A percentile compares a stretch with the other conserved stretches of the same genome.
phyloP scores from a whole-genome alignment of 2,797 vertebrate species.

The Psittacula echo region DNA sequence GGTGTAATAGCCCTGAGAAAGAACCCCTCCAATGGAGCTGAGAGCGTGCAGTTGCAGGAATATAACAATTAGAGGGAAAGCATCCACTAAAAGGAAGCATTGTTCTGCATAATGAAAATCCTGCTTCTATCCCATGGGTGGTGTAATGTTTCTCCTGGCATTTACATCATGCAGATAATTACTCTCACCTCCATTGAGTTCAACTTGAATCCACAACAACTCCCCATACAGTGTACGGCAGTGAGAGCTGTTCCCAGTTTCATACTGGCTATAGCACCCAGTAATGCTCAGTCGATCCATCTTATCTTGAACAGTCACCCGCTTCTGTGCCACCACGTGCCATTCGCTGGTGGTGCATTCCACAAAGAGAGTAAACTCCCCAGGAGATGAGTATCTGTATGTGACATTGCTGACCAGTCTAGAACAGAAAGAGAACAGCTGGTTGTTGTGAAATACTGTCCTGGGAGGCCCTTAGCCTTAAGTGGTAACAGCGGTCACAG shows the following conservation, averaged over 20 bases:
- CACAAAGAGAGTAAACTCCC: constrained; percentile 86
- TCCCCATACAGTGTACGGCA: constrained; percentile 79
- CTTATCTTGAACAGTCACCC: constrained; percentile 82
- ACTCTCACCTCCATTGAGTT: constrained; percentile 82
- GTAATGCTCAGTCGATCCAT: constrained; percentile 76
- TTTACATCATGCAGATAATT: not conserved
- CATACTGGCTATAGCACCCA: constrained; percentile 81
- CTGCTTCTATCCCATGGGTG: not conserved
- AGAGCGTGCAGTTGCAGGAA: not conserved
- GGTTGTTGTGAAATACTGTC: not conserved
- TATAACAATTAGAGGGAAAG: not conserved
- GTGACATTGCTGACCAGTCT: constrained; percentile 79
- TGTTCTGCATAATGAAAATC: not conserved
- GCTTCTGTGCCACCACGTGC: constrained; percentile 88
- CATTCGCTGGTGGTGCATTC: constrained; percentile 92
- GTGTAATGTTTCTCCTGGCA: not conserved
- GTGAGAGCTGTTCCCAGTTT: constrained; percentile 71
- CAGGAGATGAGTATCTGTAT: constrained; percentile 83
- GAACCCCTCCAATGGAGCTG: not conserved
- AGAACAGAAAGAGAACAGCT: not conserved
- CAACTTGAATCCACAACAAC: constrained; percentile 83
- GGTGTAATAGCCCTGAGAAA: not conserved
- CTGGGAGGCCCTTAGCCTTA: not conserved
- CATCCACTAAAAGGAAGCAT: not conserved
- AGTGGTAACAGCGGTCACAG: not conserved